Conservation (phyloP, 2,888 invertebrate genomes). For the Gryllus longicercus region DNA sequence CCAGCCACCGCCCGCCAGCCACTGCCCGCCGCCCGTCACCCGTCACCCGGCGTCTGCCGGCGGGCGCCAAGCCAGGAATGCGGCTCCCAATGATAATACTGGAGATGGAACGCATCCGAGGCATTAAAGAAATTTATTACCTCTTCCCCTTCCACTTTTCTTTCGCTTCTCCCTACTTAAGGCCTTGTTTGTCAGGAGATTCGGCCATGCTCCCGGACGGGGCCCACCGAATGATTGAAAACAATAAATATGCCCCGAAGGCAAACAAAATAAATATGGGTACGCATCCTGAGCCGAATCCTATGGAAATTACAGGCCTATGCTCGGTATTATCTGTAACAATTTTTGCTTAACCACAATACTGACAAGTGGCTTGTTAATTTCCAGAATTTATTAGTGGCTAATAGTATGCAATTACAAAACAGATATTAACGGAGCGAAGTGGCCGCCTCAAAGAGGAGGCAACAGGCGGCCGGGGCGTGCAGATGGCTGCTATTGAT, state of each 20-base stretch:
- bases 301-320: constrained; percentile 25
- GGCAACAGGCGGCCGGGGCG: constrained; percentile 1
- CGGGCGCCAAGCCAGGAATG: not conserved
- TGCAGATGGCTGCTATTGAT: constrained; percentile 17
- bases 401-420: constrained; percentile 28
- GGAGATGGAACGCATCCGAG: not conserved
- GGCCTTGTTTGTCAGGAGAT: constrained; percentile 17
- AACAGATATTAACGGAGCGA: not conserved
- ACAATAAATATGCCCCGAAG: constrained; percentile 11
- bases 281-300: not conserved
- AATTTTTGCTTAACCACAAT: constrained; percentile 28
- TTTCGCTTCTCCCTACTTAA: constrained; percentile 17
- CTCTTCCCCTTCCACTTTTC: not conserved
- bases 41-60: not conserved
- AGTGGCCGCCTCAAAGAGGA: constrained; percentile 1
- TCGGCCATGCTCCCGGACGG: not conserved
- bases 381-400: constrained; percentile 28
- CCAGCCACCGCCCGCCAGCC: not conserved
- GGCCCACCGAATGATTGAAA: not conserved
- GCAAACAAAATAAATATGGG: constrained; percentile 20
- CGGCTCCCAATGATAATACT: not conserved
- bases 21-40: not conserved
- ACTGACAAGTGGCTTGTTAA: constrained; percentile 29
- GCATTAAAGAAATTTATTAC: constrained; percentile 1
- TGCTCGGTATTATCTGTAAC: constrained; percentile 20